Conservation (phyloP, 64 coral and sea anemone species). For the Orbicella faveolata region DNA sequence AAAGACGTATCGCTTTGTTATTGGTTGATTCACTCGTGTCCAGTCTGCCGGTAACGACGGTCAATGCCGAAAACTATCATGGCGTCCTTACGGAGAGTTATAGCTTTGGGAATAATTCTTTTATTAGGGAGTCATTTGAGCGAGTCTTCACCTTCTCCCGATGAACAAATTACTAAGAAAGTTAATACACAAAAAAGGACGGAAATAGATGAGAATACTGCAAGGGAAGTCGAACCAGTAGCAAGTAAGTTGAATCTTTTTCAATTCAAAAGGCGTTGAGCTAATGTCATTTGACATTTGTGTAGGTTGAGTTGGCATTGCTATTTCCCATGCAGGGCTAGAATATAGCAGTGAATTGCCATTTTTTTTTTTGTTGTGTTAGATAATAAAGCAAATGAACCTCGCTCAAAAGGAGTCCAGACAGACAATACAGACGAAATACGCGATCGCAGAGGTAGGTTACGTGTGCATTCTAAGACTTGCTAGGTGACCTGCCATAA, state of each 20-base stretch:
- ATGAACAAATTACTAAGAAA: not conserved
- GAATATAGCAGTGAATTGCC: not conserved
- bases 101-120: slow-evolving; percentile 47
- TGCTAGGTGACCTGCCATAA: too few species aligned
- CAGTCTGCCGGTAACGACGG: not conserved
- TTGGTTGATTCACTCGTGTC: slow-evolving; percentile 17
- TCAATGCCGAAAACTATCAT: slow-evolving; percentile 36
- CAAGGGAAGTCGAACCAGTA: not conserved
- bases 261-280: not conserved
- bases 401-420: too few species aligned
- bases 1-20: slow-evolving; percentile 15
- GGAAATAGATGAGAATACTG: not conserved
- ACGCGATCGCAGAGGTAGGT: too few species aligned
- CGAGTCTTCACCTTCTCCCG: not conserved
- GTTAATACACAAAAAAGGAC: not conserved
- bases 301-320: not conserved
- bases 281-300: not conserved
- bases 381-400: too few species aligned
- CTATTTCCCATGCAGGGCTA: not conserved
- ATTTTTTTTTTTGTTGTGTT: not conserved
- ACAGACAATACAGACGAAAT: too few species aligned
- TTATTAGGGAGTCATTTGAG: not conserved
- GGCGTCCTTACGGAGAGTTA: not conserved
- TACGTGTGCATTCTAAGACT: too few species aligned
- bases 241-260: not conserved